Evolutionary conservation across 2,888 invertebrate species (phyloP).

Genomic region (Limnephilus marmoratus): DNA sequence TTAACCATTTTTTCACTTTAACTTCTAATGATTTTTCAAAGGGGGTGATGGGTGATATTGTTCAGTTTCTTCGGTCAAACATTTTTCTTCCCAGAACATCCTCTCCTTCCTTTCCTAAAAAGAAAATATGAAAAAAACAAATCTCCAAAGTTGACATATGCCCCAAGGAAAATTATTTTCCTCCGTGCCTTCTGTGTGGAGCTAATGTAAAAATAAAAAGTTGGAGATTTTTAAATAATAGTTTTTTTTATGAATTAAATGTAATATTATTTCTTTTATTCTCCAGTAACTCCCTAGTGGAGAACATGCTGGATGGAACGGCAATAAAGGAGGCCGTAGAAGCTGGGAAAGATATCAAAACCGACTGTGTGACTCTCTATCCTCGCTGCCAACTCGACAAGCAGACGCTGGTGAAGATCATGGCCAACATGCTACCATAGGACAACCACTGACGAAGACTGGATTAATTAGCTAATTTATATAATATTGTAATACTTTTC

Average conservation of each 20-base stretch:
- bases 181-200: no score
- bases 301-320: constrained; percentile 84
- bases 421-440: constrained; percentile 81
- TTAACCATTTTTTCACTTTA: no score
- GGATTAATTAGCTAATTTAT: neutral
- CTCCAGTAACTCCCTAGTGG: constrained; percentile 82
- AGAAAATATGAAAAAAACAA: no score
- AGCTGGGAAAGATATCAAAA: constrained; percentile 80
- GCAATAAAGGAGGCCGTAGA: constrained; percentile 84
- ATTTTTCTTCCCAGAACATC: no score
- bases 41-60: no score
- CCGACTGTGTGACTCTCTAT: constrained; percentile 78
- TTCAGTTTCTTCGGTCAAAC: no score
- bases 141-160: no score
- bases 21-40: no score
- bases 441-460: neutral
- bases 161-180: no score
- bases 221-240: no score
- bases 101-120: no score
- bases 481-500: neutral
- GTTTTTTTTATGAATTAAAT: neutral
- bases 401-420: constrained; percentile 81
- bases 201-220: no score
- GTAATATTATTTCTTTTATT: neutral
- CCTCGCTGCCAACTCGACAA: constrained; percentile 83